Base-by-base conservation (phyloP, 1,140 invertebrate species). In the Drosophila saltans region DNA sequence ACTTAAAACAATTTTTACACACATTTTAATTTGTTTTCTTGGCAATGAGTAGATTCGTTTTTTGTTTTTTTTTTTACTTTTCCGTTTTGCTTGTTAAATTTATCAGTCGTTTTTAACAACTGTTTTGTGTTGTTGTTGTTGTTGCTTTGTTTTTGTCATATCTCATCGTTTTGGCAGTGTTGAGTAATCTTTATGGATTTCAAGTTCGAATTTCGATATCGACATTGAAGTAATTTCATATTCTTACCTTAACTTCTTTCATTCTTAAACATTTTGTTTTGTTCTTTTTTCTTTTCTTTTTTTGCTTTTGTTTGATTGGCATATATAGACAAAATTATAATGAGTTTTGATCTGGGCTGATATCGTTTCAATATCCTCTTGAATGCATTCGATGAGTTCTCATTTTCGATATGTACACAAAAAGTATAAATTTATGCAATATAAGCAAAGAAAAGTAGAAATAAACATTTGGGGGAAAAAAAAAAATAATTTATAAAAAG, bases 91-190 rank as follows among this genome's bases (percentile, higher is more conserved):
- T 43, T 57, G 39, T 65, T 76, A 76, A 76, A 76, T 52, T 58
- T 71, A 77, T 86, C 83, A 86, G 83, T 88, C 83, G 84, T 80
- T 88, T 69, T 68, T 80, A 77, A 71, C 66, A 81, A 81, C 79
- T 81, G 79, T 73, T 69, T 76, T 33, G 55, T 56, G 52, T 78
- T 79, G 41, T 55, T 75, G 45, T 52, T 52, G 45, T 52, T 52
- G 45, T 60, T 16, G 59, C 6, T 36, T 36, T 40, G 30, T 63
- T 65, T 26, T 10, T 56, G 66, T 70, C 58, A 45, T 66, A 63
- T 79, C 75, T 79, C 72, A 74, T 75, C 24, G n/a, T 85, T 74
- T 88, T 88, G 84, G 83, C 83, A 88, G 83, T 88, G 83, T 78
- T 78, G 84, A 75, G 24, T 88, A 76, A 66, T 81, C 28, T 43